A percentile compares a stretch with the other conserved stretches of the same genome.
These are phyloP conservation scores for Polypterus bichir DNA, from an alignment of 2,113 vertebrate genomes.

Conservation along the genomic window DNA sequence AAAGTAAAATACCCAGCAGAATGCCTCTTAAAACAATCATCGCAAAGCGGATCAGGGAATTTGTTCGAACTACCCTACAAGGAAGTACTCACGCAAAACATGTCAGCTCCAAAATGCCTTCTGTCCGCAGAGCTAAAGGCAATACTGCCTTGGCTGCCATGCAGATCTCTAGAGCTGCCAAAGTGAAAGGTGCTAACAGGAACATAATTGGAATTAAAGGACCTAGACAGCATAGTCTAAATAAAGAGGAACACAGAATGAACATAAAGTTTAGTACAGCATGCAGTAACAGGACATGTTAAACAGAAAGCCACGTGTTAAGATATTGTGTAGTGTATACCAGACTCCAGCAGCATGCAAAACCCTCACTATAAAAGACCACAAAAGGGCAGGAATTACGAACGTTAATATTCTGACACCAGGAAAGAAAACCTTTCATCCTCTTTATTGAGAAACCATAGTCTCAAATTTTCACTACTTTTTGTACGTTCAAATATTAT, in stretches of 20 bases:
- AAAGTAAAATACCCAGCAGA: neutral
- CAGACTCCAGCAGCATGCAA: conserved; percentile 28
- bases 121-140: conserved; percentile 75
- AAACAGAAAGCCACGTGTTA: conserved; percentile 18
- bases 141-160: conserved; percentile 87
- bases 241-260: conserved; percentile 65
- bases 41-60: neutral
- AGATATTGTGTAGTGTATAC: neutral
- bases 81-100: conserved; percentile 82
- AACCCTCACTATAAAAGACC: conserved; percentile 15
- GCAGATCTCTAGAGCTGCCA: conserved; percentile 89
- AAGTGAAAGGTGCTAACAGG: conserved; percentile 78
- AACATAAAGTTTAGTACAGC: conserved; percentile 59
- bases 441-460: too few relatives aligned
- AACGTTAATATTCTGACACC: neutral
- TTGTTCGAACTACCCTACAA: conserved; percentile 27
- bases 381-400: too few relatives aligned
- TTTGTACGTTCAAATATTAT: too few relatives aligned
- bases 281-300: conserved; percentile 53
- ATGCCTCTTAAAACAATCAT: conserved; percentile 3
- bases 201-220: conserved; percentile 85
- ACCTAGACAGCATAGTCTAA: conserved; percentile 92
- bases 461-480: too few relatives aligned
- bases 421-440: too few relatives aligned
- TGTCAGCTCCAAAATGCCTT: conserved; percentile 71